These are phyloP conservation scores for Brachionus asplanchnoidis DNA, from an alignment of 1,140 invertebrate species.

Conservation along the genomic window DNA sequence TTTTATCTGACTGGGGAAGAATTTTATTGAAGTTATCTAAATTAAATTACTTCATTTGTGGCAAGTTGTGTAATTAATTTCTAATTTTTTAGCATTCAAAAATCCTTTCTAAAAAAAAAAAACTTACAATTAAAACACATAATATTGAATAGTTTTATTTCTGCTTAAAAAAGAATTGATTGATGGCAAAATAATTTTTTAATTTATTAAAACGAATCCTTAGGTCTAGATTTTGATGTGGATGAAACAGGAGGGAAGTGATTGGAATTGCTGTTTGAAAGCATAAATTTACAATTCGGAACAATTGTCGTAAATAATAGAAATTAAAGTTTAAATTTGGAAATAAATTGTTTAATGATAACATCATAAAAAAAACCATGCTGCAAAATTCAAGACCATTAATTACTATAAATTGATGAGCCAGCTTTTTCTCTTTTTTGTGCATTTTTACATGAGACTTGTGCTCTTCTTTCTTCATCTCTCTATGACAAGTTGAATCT, in stretches of 20 bases:
- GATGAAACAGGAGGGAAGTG: not conserved
- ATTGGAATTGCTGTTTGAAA: conserved; percentile 23
- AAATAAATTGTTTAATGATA: not conserved
- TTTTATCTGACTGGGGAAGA: no score
- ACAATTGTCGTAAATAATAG: not conserved
- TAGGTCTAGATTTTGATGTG: not conserved
- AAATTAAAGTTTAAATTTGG: conserved; percentile 13
- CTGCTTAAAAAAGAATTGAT: not conserved
- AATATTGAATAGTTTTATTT: not conserved
- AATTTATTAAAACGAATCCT: not conserved
- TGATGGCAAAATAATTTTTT: not conserved
- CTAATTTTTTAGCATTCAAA: no score
- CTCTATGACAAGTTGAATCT: not conserved
- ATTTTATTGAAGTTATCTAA: no score
- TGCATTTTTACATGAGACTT: not conserved
- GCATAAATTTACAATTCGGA: not conserved
- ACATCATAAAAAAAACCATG: conserved; percentile 3
- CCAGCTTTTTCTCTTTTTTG: conserved; percentile 17
- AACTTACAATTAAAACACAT: no score
- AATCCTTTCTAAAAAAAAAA: not conserved
- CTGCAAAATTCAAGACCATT: not conserved
- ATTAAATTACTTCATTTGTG: no score
- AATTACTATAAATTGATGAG: conserved; percentile 4
- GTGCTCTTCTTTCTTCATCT: not conserved
- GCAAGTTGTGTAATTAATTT: no score